These are phyloP conservation scores for Subanguina moxae DNA, from an alignment of 1,140 invertebrate genomes.

Conservation along the genomic window DNA sequence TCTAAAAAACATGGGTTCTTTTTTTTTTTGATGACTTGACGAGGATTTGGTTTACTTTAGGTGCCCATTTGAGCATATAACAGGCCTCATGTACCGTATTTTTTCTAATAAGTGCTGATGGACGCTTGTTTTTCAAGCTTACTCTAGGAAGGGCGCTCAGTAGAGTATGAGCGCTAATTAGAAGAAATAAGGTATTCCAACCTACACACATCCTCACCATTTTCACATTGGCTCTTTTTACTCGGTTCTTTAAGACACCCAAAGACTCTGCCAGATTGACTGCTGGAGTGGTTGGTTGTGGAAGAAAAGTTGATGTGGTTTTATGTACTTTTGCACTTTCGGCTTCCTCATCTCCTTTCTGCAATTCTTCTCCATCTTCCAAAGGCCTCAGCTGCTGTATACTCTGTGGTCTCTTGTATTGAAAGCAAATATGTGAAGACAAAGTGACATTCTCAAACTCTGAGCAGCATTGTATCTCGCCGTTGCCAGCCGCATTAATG, in stretches of 20 bases:
- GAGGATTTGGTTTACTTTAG: no score
- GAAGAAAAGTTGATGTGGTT: neutral
- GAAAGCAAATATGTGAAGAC: conserved; percentile 51
- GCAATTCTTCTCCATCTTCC: neutral
- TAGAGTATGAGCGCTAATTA: no score
- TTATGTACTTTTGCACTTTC: neutral
- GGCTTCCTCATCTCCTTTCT: neutral
- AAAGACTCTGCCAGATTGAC: conserved; percentile 4
- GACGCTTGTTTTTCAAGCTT: no score
- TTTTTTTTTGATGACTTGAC: no score
- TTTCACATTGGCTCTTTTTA: conserved; percentile 22
- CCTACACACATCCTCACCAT: conserved; percentile 7
- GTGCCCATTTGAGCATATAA: no score
- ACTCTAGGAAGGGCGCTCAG: no score
- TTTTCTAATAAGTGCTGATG: no score
- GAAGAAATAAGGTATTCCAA: no score
- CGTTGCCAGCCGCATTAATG: conserved; percentile 14
- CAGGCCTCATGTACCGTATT: no score
- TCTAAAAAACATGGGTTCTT: no score
- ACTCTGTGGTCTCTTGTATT: conserved; percentile 27
- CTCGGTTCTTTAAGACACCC: neutral
- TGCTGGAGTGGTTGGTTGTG: neutral
- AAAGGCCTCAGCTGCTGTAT: neutral
- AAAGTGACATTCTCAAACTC: conserved; percentile 45
- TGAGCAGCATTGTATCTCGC: conserved; percentile 45